A percentile compares a stretch with the other conserved stretches of the same genome.
Evolutionary conservation across 2,113 vertebrate species (phyloP).

Genomic region (Plecotus auritus): DNA sequence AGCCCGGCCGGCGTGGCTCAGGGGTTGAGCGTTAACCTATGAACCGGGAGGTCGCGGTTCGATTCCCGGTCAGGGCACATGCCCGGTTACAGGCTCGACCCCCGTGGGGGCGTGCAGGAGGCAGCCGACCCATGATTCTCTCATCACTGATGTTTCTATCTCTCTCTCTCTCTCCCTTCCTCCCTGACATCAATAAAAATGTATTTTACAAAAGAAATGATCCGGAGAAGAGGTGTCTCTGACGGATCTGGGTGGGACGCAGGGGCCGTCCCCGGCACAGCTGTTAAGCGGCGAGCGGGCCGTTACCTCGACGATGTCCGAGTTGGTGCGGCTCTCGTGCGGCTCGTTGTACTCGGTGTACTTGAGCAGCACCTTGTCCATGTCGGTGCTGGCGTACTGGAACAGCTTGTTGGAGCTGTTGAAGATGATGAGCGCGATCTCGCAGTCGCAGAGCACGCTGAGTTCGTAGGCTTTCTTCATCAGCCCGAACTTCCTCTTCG

Average conservation of each 20-base stretch:
- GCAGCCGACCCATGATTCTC: no score
- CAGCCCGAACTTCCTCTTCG: conserved; percentile 99
- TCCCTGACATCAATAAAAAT: no score
- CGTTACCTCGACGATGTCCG: conserved; percentile 99
- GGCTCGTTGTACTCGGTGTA: conserved; percentile 99
- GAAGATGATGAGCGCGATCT: conserved; percentile 99
- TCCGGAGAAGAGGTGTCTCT: background rate
- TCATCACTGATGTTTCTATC: no score
- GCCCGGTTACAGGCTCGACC: no score
- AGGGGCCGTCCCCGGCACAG: no score
- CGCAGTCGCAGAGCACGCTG: conserved; percentile 99
- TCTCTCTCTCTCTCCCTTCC: no score
- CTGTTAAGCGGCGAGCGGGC: background rate
- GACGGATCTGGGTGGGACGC: no score
- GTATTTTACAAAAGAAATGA: background rate
- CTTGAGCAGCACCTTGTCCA: conserved; percentile 99
- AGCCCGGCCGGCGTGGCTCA: no score
- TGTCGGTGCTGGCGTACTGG: conserved; percentile 99
- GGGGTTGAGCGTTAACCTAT: no score
- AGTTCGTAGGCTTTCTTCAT: conserved; percentile 99
- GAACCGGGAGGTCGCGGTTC: no score
- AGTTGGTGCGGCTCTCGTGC: conserved; percentile 99
- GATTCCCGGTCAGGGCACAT: no score
- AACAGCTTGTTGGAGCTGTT: conserved; percentile 99
- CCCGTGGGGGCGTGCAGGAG: no score